Evolutionary conservation across 2,888 invertebrate species (phyloP).

Genomic region (Drosophila subsilvestris): DNA sequence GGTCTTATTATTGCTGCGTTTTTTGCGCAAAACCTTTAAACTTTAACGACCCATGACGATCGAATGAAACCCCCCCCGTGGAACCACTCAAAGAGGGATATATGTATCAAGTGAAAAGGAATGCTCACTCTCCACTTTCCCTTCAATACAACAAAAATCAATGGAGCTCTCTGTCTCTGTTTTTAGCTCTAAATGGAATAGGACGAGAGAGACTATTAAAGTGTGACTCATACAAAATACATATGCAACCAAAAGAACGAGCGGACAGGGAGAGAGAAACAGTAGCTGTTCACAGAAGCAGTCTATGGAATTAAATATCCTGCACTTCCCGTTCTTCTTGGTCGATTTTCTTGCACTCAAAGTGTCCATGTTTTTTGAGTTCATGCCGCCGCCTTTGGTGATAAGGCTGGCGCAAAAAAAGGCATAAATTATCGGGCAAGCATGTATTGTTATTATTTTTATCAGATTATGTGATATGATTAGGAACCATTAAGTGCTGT

Average conservation of each 20-base stretch:
- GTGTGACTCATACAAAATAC: slow-evolving; percentile 23
- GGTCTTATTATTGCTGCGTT: slow-evolving; percentile 1
- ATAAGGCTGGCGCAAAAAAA: slow-evolving; percentile 38
- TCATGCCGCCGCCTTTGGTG: slow-evolving; percentile 14
- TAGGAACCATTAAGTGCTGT: slow-evolving; percentile 37
- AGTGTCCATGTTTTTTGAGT: background rate
- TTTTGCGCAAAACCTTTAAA: background rate
- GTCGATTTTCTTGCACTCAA: background rate
- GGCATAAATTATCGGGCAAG: slow-evolving; percentile 58
- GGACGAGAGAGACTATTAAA: background rate
- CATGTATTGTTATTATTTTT: slow-evolving; percentile 52
- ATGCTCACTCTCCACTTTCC: background rate
- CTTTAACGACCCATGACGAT: background rate
- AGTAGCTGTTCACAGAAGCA: background rate
- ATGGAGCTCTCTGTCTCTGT: background rate
- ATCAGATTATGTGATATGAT: slow-evolving; percentile 53
- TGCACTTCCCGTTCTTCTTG: background rate
- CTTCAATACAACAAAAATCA: background rate
- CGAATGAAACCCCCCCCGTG: background rate
- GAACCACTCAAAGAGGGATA: background rate
- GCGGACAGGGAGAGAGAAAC: slow-evolving; percentile 1
- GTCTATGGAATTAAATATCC: slow-evolving; percentile 7
- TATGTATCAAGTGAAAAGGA: background rate
- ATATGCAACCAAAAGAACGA: background rate
- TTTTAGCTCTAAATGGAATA: background rate